Base-by-base conservation (phyloP, 2,888 invertebrate species). In the Campoplex nolae region DNA sequence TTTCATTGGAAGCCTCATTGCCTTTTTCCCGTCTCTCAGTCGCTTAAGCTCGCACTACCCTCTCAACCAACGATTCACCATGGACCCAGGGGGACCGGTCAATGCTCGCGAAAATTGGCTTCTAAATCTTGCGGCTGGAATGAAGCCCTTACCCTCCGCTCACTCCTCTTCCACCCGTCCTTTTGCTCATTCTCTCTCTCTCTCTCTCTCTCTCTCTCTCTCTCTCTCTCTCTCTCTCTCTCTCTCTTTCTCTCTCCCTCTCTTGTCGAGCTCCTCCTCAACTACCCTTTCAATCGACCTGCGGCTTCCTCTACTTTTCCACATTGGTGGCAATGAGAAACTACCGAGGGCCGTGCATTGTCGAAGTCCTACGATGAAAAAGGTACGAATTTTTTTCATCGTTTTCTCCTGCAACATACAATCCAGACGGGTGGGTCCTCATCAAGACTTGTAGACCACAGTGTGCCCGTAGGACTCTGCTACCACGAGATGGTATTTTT, bases 71-170 rank as follows among this genome's bases (percentile, higher is more conserved):
- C 85, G 85, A 84, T 86, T 88, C 83, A 82, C 83, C 86, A 75
- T 42, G 83, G 87, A 88, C 86, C 86, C 81, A 86, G 75, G 84
- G 90, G 91, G 91, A 89, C 91, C 89, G 92, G 91, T 91, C 92
- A 92, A 92, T 93, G 92, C 92, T 92, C 89, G 92, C 91, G 92
- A 93, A 93, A 93, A 93, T 93, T 93, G 93, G 92, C 93, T 93
- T 93, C 93, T 93, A 93, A 93, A 93, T 93, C 93, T 93, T 92
- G 91, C 88, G 90, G 90, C 90, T 90, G 91, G 91, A 93, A 93
- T 90, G 92, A 92, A 80, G 86, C 86, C 86, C 78, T 88, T 88
- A 75, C 78, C 28, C 76, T 82, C 23, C 38, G 38, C 76, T 85
- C 77, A 85, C 75, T 86, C 83, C 23, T 23, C 23, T 23, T 23